Percentiles rank a stretch among this genome's conserved stretches.
These are phyloP conservation scores for Anarsia innoxiella DNA, from an alignment of 2,888 invertebrate species.

Conservation along the genomic window DNA sequence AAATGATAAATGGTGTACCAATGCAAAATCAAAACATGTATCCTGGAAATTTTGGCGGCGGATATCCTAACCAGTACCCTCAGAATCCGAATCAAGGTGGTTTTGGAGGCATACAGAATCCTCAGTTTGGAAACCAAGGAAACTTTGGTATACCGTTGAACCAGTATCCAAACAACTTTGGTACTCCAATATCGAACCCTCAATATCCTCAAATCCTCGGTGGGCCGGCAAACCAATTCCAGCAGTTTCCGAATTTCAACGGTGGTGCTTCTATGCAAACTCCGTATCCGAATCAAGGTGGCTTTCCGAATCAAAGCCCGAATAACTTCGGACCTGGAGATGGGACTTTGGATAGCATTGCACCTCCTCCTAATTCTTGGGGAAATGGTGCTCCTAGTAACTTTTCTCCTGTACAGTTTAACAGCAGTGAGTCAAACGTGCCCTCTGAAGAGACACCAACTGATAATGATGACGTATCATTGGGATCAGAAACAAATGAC, in stretches of 20 bases:
- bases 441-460: background rate
- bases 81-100: conserved; percentile 16
- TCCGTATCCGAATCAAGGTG: conserved; percentile 11
- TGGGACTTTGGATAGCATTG: conserved; percentile 20
- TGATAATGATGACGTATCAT: too few species aligned
- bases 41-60: conserved; percentile 1
- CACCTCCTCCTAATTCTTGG: conserved; percentile 10
- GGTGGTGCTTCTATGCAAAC: conserved; percentile 3
- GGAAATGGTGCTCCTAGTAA: background rate
- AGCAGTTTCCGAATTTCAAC: background rate
- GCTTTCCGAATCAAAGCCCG: conserved; percentile 8
- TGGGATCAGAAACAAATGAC: conserved; percentile 1
- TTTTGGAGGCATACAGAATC: conserved; percentile 6
- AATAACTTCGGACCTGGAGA: conserved; percentile 7
- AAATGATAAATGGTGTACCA: too few species aligned
- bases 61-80: background rate
- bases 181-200: background rate
- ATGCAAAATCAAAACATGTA: too few species aligned
- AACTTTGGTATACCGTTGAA: conserved; percentile 1
- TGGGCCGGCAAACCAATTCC: background rate
- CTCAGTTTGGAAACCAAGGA: conserved; percentile 2
- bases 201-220: background rate
- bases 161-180: conserved; percentile 1
- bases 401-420: background rate
- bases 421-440: background rate